phyloP scores from a whole-genome alignment of 2,113 vertebrate genomes.

The Turdus rufiventris region DNA sequence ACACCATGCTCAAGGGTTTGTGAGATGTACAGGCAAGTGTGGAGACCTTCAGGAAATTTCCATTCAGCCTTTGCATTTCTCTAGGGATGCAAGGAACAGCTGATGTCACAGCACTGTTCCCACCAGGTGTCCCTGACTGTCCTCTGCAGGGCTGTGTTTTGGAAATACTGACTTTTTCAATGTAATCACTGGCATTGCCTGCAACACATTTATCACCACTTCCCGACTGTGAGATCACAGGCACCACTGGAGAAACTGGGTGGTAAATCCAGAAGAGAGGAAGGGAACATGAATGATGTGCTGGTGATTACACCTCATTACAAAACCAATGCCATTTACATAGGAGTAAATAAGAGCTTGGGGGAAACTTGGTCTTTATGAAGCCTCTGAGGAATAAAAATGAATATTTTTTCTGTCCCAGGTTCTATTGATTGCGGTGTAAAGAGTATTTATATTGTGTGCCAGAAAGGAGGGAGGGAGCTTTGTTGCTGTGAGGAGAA shows the following conservation, averaged over 20 bases:
- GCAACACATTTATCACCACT: background rate
- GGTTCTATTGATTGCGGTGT: background rate
- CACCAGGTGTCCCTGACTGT: background rate
- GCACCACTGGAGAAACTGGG: background rate
- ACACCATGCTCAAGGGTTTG: background rate
- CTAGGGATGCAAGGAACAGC: background rate
- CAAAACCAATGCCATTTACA: background rate
- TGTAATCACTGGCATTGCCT: background rate
- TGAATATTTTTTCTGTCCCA: background rate
- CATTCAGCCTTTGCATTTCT: background rate
- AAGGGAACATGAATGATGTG: background rate
- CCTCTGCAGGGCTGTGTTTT: background rate
- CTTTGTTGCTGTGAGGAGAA: constrained; percentile 50
- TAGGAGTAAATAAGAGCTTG: constrained; percentile 3
- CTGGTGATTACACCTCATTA: background rate
- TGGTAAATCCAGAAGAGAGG: background rate
- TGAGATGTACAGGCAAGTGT: background rate
- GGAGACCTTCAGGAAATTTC: background rate
- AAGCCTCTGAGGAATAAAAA: constrained; percentile 9
- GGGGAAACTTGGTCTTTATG: background rate
- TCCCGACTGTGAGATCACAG: background rate
- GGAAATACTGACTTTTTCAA: background rate
- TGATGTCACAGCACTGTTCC: rapidly evolving
- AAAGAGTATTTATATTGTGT: constrained; percentile 8
- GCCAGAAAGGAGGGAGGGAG: background rate